Conservation (phyloP, 2,888 invertebrate species). For the Lasioglossum calceatum region DNA sequence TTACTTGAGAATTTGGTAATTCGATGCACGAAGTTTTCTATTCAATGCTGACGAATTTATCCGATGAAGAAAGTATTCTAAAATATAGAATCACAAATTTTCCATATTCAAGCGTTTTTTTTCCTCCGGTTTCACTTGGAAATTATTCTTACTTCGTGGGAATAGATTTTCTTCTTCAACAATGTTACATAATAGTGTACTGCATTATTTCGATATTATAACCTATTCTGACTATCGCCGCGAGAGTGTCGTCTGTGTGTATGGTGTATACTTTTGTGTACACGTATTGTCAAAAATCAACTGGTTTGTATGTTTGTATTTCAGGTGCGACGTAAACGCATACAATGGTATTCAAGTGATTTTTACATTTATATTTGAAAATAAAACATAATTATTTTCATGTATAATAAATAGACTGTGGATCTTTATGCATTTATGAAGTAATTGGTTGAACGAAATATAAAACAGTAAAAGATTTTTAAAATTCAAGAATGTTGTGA, state of each 20-base stretch:
- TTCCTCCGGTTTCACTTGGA: not conserved
- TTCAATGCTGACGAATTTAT: not conserved
- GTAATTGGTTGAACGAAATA: no score
- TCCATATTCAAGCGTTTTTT: no score
- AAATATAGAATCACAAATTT: not conserved
- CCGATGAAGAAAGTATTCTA: not conserved
- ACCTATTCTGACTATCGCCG: conserved; percentile 18
- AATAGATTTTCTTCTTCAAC: not conserved
- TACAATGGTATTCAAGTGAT: not conserved
- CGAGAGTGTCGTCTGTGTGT: not conserved
- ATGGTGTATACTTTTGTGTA: no score
- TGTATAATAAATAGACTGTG: no score
- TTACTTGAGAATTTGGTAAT: not conserved
- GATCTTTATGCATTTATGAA: no score
- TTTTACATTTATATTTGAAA: not conserved
- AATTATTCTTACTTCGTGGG: not conserved
- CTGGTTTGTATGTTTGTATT: not conserved
- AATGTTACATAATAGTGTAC: not conserved
- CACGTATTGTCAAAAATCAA: not conserved
- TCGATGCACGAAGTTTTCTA: not conserved
- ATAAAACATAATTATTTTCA: not conserved
- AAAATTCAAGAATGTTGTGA: no score
- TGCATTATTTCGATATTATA: conserved; percentile 11
- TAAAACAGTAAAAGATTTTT: no score
- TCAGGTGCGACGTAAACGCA: not conserved